phyloP scores from a whole-genome alignment of 2,888 invertebrate species.

The Microctonus brassicae region DNA sequence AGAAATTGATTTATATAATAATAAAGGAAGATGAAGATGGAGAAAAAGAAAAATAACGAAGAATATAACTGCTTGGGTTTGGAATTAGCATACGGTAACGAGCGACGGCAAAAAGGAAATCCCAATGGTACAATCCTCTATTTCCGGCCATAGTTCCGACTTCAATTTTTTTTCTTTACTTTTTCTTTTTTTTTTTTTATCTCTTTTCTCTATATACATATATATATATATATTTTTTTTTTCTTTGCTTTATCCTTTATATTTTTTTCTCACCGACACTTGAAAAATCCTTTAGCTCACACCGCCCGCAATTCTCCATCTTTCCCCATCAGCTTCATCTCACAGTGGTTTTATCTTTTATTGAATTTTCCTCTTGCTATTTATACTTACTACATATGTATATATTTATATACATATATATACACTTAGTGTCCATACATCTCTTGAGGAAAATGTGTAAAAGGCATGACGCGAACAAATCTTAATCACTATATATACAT shows the following conservation, averaged over 20 bases:
- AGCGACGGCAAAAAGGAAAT: constrained; percentile 15
- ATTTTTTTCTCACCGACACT: neutral
- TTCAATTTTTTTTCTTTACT: constrained; percentile 23
- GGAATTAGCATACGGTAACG: constrained; percentile 30
- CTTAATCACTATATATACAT: neutral
- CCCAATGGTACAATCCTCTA: constrained; percentile 18
- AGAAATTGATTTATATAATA: neutral
- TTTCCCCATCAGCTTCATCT: neutral
- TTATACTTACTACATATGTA: neutral
- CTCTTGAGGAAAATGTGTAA: neutral
- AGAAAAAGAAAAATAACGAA: neutral
- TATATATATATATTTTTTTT: too few species aligned
- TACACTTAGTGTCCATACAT: neutral
- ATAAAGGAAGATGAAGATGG: neutral
- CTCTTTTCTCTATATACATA: too few species aligned
- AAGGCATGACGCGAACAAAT: neutral
- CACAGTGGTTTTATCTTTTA: constrained; percentile 17
- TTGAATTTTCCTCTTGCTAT: constrained; percentile 18
- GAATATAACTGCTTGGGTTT: constrained; percentile 13
- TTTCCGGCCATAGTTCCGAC: constrained; percentile 28
- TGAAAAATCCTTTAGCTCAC: constrained; percentile 13
- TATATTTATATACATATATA: neutral
- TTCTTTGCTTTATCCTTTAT: too few species aligned
- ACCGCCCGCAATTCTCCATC: neutral
- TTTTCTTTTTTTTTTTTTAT: neutral